Percentiles rank a stretch among this genome's conserved stretches.
These are phyloP conservation scores for Vulpes vulpes DNA, from an alignment of 2,113 vertebrate genomes.

Conservation along the genomic window DNA sequence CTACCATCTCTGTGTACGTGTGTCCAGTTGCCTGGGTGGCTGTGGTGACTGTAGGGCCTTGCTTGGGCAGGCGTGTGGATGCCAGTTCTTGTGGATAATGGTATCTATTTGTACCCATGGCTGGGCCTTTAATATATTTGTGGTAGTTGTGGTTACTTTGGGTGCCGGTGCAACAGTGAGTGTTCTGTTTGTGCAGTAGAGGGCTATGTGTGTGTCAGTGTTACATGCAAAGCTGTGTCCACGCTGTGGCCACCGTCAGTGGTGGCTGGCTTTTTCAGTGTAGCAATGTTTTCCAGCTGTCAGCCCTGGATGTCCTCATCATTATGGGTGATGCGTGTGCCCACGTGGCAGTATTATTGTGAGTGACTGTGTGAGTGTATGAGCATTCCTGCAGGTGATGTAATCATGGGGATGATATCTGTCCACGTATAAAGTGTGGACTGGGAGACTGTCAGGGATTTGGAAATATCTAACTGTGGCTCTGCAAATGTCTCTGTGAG, in stretches of 20 bases:
- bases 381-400: background rate
- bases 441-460: background rate
- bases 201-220: background rate
- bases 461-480: background rate
- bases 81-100: background rate
- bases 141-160: background rate
- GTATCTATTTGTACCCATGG: background rate
- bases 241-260: accelerated
- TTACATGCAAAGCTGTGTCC: background rate
- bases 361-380: background rate
- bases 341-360: constrained; percentile 42
- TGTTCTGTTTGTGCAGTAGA: background rate
- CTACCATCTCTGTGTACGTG: background rate
- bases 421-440: background rate
- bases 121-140: background rate
- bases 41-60: background rate
- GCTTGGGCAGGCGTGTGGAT: background rate
- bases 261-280: background rate
- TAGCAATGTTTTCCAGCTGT: background rate
- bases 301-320: background rate
- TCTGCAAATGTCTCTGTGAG: background rate
- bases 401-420: background rate
- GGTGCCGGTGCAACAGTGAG: background rate
- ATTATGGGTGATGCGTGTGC: background rate
- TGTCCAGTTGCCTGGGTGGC: background rate